phyloP scores from a whole-genome alignment of 2,113 vertebrate species.

The Hyla sarda region DNA sequence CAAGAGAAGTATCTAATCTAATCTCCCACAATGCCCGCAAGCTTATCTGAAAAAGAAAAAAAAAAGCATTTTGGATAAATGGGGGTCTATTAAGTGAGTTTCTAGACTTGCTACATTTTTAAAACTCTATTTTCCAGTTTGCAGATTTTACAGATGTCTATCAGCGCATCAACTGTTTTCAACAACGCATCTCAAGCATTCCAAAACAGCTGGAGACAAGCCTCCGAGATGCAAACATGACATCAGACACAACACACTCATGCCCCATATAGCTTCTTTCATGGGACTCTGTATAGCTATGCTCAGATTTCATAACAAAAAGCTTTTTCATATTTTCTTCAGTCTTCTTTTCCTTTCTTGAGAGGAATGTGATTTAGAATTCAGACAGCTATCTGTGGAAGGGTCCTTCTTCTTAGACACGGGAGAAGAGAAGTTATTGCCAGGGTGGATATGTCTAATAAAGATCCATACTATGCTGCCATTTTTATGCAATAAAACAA shows the following conservation, averaged over 20 bases:
- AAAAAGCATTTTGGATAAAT: too few species aligned
- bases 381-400: not conserved
- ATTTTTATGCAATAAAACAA: too few species aligned
- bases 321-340: not conserved
- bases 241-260: conserved; percentile 21
- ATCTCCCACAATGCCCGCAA: too few species aligned
- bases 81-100: not conserved
- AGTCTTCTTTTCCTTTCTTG: not conserved
- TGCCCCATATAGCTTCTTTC: conserved; percentile 7
- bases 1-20: too few species aligned
- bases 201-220: conserved; percentile 36
- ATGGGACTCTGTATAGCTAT: not conserved
- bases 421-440: too few species aligned
- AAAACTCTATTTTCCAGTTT: not conserved
- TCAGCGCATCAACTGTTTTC: not conserved
- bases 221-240: not conserved
- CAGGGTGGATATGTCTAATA: too few species aligned
- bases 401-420: not conserved
- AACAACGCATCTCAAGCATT: not conserved
- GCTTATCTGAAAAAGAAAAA: too few species aligned
- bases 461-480: too few species aligned
- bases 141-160: not conserved
- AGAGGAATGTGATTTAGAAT: conserved; percentile 1
- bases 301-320: conserved; percentile 29
- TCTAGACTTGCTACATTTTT: not conserved